A percentile compares a stretch with the other conserved stretches of the same genome.
These are phyloP conservation scores for Pterostichus madidus DNA, from an alignment of 2,888 invertebrate species.

Conservation along the genomic window DNA sequence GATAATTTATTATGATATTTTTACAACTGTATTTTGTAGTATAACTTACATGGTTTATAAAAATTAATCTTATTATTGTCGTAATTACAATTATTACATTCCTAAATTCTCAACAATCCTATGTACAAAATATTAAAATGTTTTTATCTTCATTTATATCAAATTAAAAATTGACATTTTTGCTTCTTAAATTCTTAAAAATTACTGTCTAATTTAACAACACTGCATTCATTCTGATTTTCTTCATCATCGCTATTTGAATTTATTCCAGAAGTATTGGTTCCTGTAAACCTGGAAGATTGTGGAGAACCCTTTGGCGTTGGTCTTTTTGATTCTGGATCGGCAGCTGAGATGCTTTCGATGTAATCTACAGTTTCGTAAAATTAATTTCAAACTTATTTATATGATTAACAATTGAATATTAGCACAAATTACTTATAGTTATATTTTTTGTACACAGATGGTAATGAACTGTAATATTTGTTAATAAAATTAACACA, in stretches of 20 bases:
- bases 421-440: background rate
- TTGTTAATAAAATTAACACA: conserved; percentile 46
- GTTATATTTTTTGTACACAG: background rate
- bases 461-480: conserved; percentile 27
- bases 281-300: conserved; percentile 60
- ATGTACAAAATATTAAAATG: conserved; percentile 10
- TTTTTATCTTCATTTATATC: background rate
- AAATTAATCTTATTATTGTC: conserved; percentile 36
- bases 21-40: background rate
- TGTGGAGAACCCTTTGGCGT: conserved; percentile 60
- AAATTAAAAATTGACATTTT: background rate
- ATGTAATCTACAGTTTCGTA: conserved; percentile 51
- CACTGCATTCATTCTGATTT: conserved; percentile 43
- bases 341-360: conserved; percentile 53
- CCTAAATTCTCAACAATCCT: background rate
- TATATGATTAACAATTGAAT: background rate
- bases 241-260: conserved; percentile 60
- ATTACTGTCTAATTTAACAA: conserved; percentile 37
- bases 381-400: conserved; percentile 7
- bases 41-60: background rate
- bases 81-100: conserved; percentile 19
- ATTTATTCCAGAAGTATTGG: conserved; percentile 57
- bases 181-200: background rate
- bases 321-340: conserved; percentile 58
- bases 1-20: conserved; percentile 7